Percentiles rank a stretch among this genome's conserved stretches.
Evolutionary conservation across 1,140 invertebrate genomes (phyloP).

Genomic region (Anastrepha obliqua): DNA sequence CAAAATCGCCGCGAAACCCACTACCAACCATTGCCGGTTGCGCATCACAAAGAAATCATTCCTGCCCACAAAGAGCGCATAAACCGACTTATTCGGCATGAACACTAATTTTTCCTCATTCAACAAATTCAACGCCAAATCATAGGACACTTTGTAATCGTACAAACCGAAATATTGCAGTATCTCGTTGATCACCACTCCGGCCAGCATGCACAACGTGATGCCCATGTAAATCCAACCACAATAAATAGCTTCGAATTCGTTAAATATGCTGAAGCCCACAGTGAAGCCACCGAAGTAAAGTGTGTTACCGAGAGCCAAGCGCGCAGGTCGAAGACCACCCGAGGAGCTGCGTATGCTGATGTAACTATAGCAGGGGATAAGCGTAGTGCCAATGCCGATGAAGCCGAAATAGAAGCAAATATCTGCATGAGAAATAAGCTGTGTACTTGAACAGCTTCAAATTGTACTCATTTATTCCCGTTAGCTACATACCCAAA

Average conservation of each 20-base stretch:
- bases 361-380: slow-evolving; percentile 67
- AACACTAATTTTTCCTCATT: slow-evolving; percentile 69
- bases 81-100: slow-evolving; percentile 62
- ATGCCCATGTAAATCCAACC: slow-evolving; percentile 63
- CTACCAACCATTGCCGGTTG: slow-evolving; percentile 66
- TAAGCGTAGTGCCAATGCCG: slow-evolving; percentile 63
- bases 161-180: slow-evolving; percentile 64
- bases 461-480: too few relatives aligned
- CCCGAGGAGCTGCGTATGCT: slow-evolving; percentile 64
- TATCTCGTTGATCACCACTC: slow-evolving; percentile 66
- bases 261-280: slow-evolving; percentile 69
- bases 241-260: slow-evolving; percentile 65
- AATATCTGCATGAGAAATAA: slow-evolving; percentile 60
- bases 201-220: slow-evolving; percentile 60
- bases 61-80: slow-evolving; percentile 66
- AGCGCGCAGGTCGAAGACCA: slow-evolving; percentile 62
- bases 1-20: slow-evolving; percentile 58
- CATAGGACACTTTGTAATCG: slow-evolving; percentile 67
- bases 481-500: slow-evolving; percentile 62
- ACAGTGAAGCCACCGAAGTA: slow-evolving; percentile 62
- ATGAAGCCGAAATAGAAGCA: slow-evolving; percentile 70
- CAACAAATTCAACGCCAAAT: slow-evolving; percentile 68
- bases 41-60: slow-evolving; percentile 61
- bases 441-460: neutral
- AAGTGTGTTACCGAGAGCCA: slow-evolving; percentile 65